A percentile compares a stretch with the other conserved stretches of the same genome.
Evolutionary conservation across 2,113 vertebrate species (phyloP).

Genomic region (Cyanocitta stelleri): DNA sequence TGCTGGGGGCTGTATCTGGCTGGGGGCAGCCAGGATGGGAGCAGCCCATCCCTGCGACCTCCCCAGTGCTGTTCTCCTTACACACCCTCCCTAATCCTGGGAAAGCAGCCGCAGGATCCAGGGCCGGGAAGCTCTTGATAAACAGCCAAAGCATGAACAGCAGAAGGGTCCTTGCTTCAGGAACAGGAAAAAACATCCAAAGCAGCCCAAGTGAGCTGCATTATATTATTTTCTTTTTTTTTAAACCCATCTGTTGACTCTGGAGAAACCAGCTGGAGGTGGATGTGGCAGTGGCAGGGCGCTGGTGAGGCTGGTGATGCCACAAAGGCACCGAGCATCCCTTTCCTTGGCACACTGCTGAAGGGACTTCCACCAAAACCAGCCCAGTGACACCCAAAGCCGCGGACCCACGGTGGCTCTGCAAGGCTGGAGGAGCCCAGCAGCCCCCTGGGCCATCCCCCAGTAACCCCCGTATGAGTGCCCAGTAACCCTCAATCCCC

Average conservation of each 20-base stretch:
- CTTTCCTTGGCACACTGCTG: neutral
- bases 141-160: neutral
- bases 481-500: too few species aligned
- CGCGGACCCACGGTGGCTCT: neutral
- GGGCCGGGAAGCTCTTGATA: neutral
- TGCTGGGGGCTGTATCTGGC: neutral
- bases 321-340: fast-evolving
- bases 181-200: neutral
- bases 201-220: neutral
- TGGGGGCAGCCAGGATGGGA: neutral
- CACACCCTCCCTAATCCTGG: neutral
- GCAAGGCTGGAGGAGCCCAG: neutral
- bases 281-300: neutral
- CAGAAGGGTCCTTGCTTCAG: neutral
- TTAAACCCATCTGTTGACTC: neutral
- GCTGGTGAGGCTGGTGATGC: neutral
- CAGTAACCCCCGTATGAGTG: neutral
- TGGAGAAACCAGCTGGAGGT: neutral
- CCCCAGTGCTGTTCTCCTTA: neutral
- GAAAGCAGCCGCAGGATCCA: neutral
- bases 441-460: neutral
- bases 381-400: neutral
- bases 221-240: neutral
- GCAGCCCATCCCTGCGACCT: neutral
- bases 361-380: neutral